Conservation (phyloP, 2,888 invertebrate genomes). For the Aporophyla nigra region DNA sequence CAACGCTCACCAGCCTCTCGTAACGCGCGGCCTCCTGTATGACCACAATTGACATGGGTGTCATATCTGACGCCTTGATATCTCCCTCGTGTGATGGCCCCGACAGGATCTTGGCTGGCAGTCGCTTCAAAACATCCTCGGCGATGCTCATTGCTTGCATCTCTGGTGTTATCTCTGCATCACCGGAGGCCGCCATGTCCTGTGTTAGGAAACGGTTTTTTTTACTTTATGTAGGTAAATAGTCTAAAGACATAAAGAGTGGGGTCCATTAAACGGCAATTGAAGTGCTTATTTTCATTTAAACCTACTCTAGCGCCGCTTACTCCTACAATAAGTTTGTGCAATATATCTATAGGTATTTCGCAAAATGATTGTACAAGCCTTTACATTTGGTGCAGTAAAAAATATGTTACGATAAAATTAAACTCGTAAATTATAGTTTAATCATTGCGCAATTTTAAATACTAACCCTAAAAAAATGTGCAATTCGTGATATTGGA, state of each 20-base stretch:
- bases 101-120: slow-evolving; percentile 93
- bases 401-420: not conserved
- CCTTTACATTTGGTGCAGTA: not conserved
- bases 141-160: slow-evolving; percentile 95
- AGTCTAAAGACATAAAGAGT: too few species aligned
- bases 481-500: not conserved
- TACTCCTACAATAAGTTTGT: not conserved
- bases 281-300: not conserved
- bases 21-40: slow-evolving; percentile 96
- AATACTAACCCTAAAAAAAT: not conserved
- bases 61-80: slow-evolving; percentile 95
- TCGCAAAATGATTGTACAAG: not conserved
- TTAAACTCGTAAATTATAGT: not conserved
- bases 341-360: not conserved
- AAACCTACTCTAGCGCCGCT: not conserved
- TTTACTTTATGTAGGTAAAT: not conserved
- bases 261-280: not conserved
- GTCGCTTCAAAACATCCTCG: slow-evolving; percentile 94
- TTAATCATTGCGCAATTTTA: not conserved
- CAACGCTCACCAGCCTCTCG: slow-evolving; percentile 94
- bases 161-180: slow-evolving; percentile 93
- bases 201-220: slow-evolving; percentile 69
- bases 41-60: slow-evolving; percentile 98
- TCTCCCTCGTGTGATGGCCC: slow-evolving; percentile 92
- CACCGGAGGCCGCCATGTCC: slow-evolving; percentile 92